phyloP scores from a whole-genome alignment of 1,140 invertebrate species.

The Chrysopa pallens region DNA sequence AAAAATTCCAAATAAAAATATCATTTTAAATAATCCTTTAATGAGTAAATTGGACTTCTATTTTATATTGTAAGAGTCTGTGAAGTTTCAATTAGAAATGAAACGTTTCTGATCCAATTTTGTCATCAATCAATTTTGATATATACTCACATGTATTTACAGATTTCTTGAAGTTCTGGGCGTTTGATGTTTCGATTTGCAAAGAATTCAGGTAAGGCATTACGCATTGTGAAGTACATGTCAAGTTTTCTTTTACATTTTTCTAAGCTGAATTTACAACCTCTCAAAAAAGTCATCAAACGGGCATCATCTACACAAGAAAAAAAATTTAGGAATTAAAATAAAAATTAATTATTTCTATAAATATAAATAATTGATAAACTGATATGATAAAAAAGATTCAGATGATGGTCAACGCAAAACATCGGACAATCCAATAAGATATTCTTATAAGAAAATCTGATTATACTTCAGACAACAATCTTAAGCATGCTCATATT shows the following conservation, averaged over 20 bases:
- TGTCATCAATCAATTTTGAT: too few relatives aligned
- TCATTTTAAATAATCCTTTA: neutral
- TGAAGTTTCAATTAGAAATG: neutral
- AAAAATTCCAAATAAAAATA: neutral
- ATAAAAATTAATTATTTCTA: too few relatives aligned
- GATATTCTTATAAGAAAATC: too few relatives aligned
- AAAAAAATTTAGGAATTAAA: too few relatives aligned
- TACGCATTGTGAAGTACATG: conserved; percentile 59
- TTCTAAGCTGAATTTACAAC: conserved; percentile 68
- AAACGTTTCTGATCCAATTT: neutral
- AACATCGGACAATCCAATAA: too few relatives aligned
- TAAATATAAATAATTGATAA: too few relatives aligned
- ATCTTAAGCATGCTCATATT: too few relatives aligned
- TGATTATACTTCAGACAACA: too few relatives aligned
- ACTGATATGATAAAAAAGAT: too few relatives aligned
- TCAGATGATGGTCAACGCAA: too few relatives aligned
- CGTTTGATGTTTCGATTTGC: conserved; percentile 49
- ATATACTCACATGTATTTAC: conserved; percentile 45
- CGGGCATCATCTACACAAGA: conserved; percentile 42
- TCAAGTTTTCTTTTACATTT: conserved; percentile 67
- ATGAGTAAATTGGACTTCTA: conserved; percentile 1
- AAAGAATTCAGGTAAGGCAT: conserved; percentile 68
- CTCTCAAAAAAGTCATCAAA: conserved; percentile 57
- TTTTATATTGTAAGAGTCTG: too few relatives aligned
- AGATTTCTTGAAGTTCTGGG: conserved; percentile 48